Percentiles rank a stretch among this genome's conserved stretches.
These are phyloP conservation scores for Barbus barbus DNA, from an alignment of 2,113 vertebrate genomes.

Conservation along the genomic window DNA sequence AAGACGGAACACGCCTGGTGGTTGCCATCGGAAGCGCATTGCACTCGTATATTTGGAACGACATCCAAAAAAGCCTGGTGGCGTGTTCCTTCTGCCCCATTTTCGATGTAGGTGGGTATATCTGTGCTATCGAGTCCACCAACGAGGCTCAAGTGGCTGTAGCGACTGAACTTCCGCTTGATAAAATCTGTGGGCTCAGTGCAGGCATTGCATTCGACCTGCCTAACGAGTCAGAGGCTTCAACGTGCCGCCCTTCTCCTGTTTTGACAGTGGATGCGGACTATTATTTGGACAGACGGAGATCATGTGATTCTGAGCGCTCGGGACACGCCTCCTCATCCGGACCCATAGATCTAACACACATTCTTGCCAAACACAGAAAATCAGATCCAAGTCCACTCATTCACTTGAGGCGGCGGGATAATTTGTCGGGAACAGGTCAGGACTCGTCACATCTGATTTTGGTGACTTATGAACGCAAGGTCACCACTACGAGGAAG, in stretches of 20 bases:
- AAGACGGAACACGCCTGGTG: conserved; percentile 86
- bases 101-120: conserved; percentile 83
- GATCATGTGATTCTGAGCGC: conserved; percentile 74
- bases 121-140: conserved; percentile 83
- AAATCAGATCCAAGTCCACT: conserved; percentile 81
- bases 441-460: conserved; percentile 92
- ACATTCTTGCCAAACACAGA: conserved; percentile 77
- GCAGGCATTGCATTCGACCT: conserved; percentile 80
- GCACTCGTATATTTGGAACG: conserved; percentile 91
- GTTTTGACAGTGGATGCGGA: conserved; percentile 67
- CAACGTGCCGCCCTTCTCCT: conserved; percentile 63
- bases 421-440: conserved; percentile 83
- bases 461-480: conserved; percentile 88
- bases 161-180: conserved; percentile 89
- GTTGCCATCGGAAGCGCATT: conserved; percentile 87
- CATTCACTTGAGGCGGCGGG: conserved; percentile 80
- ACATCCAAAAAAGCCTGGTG: conserved; percentile 81
- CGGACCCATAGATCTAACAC: conserved; percentile 84
- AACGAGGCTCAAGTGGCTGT: conserved; percentile 81
- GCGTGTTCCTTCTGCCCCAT: conserved; percentile 84
- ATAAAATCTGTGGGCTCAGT: conserved; percentile 88
- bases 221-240: conserved; percentile 61
- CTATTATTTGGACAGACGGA: conserved; percentile 64
- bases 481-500: conserved; percentile 83
- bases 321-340: conserved; percentile 71